A percentile compares a stretch with the other conserved stretches of the same genome.
Evolutionary conservation across 2,888 invertebrate species (phyloP).

Genomic region (Glomeris marginata): DNA sequence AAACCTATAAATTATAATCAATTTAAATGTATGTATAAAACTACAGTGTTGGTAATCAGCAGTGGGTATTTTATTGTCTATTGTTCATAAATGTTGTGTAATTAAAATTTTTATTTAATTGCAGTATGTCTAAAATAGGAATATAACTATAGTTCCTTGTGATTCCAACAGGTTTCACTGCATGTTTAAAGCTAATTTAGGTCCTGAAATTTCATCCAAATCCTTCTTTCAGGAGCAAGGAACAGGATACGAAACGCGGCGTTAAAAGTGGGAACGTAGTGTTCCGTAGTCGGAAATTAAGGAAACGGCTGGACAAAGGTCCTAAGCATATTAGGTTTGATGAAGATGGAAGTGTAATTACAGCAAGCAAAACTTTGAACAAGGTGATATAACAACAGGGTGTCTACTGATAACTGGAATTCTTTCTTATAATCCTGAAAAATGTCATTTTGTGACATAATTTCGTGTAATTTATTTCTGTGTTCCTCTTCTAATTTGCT

Average conservation of each 20-base stretch:
- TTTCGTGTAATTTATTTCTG: not conserved
- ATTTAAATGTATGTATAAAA: no score
- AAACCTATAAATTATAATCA: no score
- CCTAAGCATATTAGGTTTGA: conserved; percentile 4
- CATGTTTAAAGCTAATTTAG: not conserved
- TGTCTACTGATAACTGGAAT: no score
- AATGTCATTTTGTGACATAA: not conserved
- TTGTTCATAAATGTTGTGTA: no score
- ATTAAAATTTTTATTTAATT: no score
- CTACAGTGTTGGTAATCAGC: no score
- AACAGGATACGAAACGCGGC: not conserved
- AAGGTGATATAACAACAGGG: no score
- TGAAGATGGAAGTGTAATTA: not conserved
- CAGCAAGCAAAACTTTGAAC: not conserved
- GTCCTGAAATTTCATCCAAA: not conserved
- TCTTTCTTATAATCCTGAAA: no score
- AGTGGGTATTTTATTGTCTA: no score
- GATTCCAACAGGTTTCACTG: conserved; percentile 1
- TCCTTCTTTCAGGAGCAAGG: not conserved
- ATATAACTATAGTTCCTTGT: no score
- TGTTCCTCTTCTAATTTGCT: no score
- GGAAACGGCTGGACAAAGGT: not conserved
- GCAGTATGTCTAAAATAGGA: no score
- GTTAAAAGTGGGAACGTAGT: not conserved
- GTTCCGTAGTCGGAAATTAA: not conserved